Percentiles rank a stretch among this genome's conserved stretches.
Conservation (phyloP, 2,113 vertebrate genomes). For the Hemicordylus capensis region DNA sequence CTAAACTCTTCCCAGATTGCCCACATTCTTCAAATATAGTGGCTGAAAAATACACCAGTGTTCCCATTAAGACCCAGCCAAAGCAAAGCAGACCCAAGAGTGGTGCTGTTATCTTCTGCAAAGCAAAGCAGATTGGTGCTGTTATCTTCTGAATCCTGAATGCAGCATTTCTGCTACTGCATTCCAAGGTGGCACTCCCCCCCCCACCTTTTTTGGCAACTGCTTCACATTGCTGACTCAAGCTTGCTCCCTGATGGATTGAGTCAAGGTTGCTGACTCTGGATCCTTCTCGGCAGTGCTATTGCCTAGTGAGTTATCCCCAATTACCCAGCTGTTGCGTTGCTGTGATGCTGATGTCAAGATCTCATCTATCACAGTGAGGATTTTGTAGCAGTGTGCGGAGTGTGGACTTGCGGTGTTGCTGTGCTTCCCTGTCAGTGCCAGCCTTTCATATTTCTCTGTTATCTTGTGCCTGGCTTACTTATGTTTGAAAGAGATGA, state of each 20-base stretch:
- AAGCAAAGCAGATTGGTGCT: not conserved
- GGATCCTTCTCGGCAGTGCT: not conserved
- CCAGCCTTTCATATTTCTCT: not conserved
- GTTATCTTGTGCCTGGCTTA: not conserved
- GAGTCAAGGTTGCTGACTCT: conserved; percentile 35
- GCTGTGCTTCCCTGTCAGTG: not conserved
- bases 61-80: not conserved
- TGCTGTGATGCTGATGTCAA: not conserved
- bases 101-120: not conserved
- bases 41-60: not conserved
- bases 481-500: not conserved
- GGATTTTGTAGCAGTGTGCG: not conserved
- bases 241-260: conserved; percentile 16
- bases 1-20: not conserved
- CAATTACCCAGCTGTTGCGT: not conserved
- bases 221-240: conserved; percentile 10
- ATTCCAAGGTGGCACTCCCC: not conserved
- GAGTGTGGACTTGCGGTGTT: too few relatives aligned
- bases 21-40: not conserved
- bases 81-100: not conserved
- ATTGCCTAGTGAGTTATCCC: conserved; percentile 9
- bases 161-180: not conserved
- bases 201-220: not conserved
- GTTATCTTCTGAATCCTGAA: not conserved
- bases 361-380: not conserved